Conservation (phyloP, 2,113 vertebrate species). For the Scomber japonicus region DNA sequence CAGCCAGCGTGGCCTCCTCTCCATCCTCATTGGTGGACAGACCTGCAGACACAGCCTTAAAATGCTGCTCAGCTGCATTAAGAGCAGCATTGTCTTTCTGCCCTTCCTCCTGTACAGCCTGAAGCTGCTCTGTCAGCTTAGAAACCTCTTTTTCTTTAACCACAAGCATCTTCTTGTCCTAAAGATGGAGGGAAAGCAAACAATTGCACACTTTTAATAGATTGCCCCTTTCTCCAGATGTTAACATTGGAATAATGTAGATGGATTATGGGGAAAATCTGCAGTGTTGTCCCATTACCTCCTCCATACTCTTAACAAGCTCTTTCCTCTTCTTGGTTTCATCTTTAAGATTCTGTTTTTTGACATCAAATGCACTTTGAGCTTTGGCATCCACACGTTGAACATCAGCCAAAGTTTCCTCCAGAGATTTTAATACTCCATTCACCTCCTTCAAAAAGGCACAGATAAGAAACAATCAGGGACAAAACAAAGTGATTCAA, state of each 20-base stretch:
- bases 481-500: not conserved
- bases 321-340: slow-evolving; percentile 90
- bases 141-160: slow-evolving; percentile 91
- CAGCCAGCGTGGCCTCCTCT: slow-evolving; percentile 90
- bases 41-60: slow-evolving; percentile 92
- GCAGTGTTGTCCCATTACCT: slow-evolving; percentile 81
- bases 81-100: slow-evolving; percentile 85
- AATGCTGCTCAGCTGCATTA: slow-evolving; percentile 89
- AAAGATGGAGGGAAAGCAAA: slow-evolving; percentile 3
- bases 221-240: not conserved
- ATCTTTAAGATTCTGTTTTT: slow-evolving; percentile 90
- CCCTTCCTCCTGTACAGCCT: slow-evolving; percentile 84
- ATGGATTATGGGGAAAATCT: not conserved
- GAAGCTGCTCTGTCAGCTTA: slow-evolving; percentile 84
- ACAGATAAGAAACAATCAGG: not conserved
- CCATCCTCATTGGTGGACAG: slow-evolving; percentile 92
- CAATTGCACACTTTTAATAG: not conserved
- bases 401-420: slow-evolving; percentile 87
- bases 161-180: slow-evolving; percentile 90
- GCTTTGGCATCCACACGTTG: slow-evolving; percentile 90
- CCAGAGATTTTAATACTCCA: slow-evolving; percentile 84
- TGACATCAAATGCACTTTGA: slow-evolving; percentile 91
- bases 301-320: slow-evolving; percentile 89
- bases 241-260: not conserved
- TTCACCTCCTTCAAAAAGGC: slow-evolving; percentile 85